phyloP scores from a whole-genome alignment of 92 coral and sea anemone species.

The Montipora capitata region DNA sequence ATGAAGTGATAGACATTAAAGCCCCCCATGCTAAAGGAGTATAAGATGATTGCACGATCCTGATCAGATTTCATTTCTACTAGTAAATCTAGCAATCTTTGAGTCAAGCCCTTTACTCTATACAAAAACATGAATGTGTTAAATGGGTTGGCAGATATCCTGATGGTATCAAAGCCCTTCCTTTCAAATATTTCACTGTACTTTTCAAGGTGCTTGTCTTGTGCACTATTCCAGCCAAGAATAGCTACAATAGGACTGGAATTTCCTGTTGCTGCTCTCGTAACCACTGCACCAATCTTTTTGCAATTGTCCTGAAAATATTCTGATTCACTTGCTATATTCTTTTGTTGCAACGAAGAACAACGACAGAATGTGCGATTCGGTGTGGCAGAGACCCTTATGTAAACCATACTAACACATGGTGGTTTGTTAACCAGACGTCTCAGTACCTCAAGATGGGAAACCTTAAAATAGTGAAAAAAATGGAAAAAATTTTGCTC shows the following conservation, averaged over 20 bases:
- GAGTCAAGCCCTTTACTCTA: slow-evolving; percentile 81
- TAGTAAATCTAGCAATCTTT: slow-evolving; percentile 70
- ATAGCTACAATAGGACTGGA: slow-evolving; percentile 85
- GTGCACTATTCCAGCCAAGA: slow-evolving; percentile 96
- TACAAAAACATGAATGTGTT: slow-evolving; percentile 80
- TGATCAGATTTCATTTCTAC: slow-evolving; percentile 62
- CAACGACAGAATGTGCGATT: not conserved
- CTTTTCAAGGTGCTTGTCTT: slow-evolving; percentile 83
- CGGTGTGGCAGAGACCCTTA: not conserved
- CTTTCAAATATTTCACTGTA: slow-evolving; percentile 90
- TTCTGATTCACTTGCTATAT: not conserved
- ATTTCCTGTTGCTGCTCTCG: slow-evolving; percentile 35
- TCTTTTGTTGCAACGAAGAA: not conserved
- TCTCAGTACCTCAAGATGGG: not conserved
- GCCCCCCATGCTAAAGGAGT: slow-evolving; percentile 88
- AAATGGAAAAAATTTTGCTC: too few species aligned
- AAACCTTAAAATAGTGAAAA: not conserved
- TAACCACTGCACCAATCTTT: slow-evolving; percentile 80
- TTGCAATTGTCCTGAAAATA: slow-evolving; percentile 30
- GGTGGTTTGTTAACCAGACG: not conserved
- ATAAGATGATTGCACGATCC: slow-evolving; percentile 66
- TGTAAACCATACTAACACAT: not conserved
- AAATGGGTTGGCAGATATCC: slow-evolving; percentile 86
- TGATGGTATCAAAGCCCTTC: slow-evolving; percentile 81
- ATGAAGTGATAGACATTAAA: slow-evolving; percentile 76